Conservation (phyloP, 2,888 invertebrate species). For the Heliconius charithonia region DNA sequence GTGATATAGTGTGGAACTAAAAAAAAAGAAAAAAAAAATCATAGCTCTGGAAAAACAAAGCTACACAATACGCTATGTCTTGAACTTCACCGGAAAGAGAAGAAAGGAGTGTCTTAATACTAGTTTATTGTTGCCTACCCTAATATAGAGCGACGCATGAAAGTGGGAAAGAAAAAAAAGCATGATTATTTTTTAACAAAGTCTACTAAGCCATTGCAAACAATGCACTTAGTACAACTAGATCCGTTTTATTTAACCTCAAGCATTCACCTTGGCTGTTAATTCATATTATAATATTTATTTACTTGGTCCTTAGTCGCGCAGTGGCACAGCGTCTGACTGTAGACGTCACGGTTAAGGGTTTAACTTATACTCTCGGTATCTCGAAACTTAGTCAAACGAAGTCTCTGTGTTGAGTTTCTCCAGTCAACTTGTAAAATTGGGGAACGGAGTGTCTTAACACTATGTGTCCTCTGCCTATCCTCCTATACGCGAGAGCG, state of each 20-base stretch:
- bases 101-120: background rate
- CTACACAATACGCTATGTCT: background rate
- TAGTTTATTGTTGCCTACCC: too few relatives aligned
- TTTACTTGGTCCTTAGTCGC: background rate
- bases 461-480: background rate
- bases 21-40: too few relatives aligned
- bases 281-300: background rate
- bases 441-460: background rate
- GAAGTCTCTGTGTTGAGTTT: background rate
- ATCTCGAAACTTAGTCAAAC: too few relatives aligned
- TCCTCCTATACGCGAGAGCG: background rate
- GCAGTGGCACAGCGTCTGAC: too few relatives aligned
- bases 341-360: too few relatives aligned
- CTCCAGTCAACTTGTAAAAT: background rate
- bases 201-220: background rate
- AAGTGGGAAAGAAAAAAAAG: too few relatives aligned
- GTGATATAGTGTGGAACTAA: too few relatives aligned
- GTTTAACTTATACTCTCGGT: too few relatives aligned
- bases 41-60: too few relatives aligned
- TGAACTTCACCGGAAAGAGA: background rate
- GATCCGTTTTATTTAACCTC: background rate
- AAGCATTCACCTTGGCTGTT: constrained; percentile 36
- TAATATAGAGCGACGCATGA: too few relatives aligned
- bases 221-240: background rate
- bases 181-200: background rate